Conservation (phyloP, 1,140 invertebrate genomes). For the Lordiphosa stackelbergi region DNA sequence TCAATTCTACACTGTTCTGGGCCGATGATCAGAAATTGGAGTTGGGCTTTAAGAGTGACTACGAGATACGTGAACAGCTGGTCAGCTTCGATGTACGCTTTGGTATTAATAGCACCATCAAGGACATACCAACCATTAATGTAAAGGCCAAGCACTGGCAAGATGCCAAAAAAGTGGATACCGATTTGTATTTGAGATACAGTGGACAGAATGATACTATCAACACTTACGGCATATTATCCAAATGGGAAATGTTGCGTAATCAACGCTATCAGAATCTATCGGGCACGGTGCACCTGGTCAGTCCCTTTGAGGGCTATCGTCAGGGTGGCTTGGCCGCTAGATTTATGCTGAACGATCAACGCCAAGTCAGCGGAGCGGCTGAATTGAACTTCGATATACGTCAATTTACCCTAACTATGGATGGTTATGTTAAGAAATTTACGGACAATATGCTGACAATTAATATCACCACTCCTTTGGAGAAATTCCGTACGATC, state of each 20-base stretch:
- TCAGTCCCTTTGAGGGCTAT: conserved; percentile 82
- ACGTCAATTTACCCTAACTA: conserved; percentile 81
- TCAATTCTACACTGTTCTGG: conserved; percentile 79
- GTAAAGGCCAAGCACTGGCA: conserved; percentile 80
- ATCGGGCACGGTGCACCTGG: conserved; percentile 79
- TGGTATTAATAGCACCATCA: conserved; percentile 80
- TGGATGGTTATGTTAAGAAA: conserved; percentile 82
- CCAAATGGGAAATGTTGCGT: conserved; percentile 79
- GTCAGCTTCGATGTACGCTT: conserved; percentile 78
- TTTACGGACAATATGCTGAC: conserved; percentile 83
- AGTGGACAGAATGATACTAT: conserved; percentile 53
- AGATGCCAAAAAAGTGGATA: conserved; percentile 77
- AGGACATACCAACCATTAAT: conserved; percentile 79
- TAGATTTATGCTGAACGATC: conserved; percentile 80
- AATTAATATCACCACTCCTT: conserved; percentile 85
- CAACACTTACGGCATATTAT: conserved; percentile 79
- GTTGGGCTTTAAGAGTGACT: conserved; percentile 79
- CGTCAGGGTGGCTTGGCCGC: conserved; percentile 82
- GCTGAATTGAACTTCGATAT: conserved; percentile 84
- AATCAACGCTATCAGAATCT: conserved; percentile 78
- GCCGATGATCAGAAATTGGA: conserved; percentile 79
- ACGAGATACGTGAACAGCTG: conserved; percentile 63
- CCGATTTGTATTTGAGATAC: conserved; percentile 78
- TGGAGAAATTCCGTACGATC: conserved; percentile 82
- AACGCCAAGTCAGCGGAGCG: conserved; percentile 81